phyloP scores from a whole-genome alignment of 2,797 vertebrate species.

The Enteromius anoplus region DNA sequence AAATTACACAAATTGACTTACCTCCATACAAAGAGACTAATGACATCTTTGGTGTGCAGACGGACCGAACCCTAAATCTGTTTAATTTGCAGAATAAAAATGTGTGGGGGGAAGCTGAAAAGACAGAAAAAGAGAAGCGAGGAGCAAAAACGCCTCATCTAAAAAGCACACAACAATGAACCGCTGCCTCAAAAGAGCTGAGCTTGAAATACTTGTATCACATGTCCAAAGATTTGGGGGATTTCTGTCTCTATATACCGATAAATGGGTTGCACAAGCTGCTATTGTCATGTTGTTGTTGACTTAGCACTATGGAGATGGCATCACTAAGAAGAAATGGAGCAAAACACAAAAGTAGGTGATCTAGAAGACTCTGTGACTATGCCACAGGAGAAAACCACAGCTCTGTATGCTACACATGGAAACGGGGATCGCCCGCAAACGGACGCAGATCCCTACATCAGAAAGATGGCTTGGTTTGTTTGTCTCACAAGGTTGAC shows the following conservation, averaged over 20 bases:
- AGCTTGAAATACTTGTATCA: conserved; percentile 36
- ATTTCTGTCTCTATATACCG: conserved; percentile 38
- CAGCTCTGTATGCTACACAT: conserved; percentile 52
- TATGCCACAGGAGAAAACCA: conserved; percentile 37
- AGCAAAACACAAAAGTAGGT: conserved; percentile 40
- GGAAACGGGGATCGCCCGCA: conserved; percentile 22
- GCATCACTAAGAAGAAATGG: conserved; percentile 42
- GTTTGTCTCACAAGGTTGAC: conserved; percentile 42
- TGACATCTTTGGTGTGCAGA: conserved; percentile 58
- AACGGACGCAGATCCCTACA: conserved; percentile 22
- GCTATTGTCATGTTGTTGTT: conserved; percentile 45
- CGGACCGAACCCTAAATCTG: conserved; percentile 41
- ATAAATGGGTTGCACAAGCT: conserved; percentile 29
- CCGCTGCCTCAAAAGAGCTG: conserved; percentile 47
- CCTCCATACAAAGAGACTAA: conserved; percentile 39
- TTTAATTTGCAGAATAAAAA: conserved; percentile 45
- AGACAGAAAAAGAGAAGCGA: conserved; percentile 13
- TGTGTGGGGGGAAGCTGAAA: conserved; percentile 15
- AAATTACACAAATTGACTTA: conserved; percentile 41
- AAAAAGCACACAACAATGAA: conserved; percentile 50
- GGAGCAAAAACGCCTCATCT: not conserved
- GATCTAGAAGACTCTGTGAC: conserved; percentile 33
- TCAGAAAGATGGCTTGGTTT: conserved; percentile 58
- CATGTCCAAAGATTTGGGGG: conserved; percentile 33
- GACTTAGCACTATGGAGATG: conserved; percentile 41